A percentile compares a stretch with the other conserved stretches of the same genome.
phyloP scores from a whole-genome alignment of 2,888 invertebrate species.

The Deilephila porcellus region DNA sequence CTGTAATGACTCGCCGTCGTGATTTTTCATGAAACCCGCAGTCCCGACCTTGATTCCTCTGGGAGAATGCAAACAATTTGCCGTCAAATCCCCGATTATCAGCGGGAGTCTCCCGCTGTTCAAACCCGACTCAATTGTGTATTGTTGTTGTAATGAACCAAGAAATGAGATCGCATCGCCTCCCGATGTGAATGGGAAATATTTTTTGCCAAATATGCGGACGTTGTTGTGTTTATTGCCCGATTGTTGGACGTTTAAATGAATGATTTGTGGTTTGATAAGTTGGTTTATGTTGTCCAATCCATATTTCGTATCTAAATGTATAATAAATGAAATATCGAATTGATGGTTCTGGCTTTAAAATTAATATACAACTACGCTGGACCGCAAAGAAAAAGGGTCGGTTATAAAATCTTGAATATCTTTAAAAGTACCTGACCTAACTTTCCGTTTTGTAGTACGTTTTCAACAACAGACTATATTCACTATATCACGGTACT shows the following conservation, averaged over 20 bases:
- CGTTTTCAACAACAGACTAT: too few relatives aligned
- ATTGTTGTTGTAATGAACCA: slow-evolving; percentile 25
- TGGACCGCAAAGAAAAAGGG: too few relatives aligned
- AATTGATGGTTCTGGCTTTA: too few relatives aligned
- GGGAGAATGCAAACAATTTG: slow-evolving; percentile 22
- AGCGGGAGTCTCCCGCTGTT: slow-evolving; percentile 23
- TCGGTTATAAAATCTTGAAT: too few relatives aligned
- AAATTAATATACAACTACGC: too few relatives aligned
- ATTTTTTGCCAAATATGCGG: slow-evolving; percentile 2
- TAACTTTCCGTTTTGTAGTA: too few relatives aligned
- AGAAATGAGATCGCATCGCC: slow-evolving; percentile 13
- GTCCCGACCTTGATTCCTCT: slow-evolving; percentile 7
- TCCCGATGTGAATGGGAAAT: neutral
- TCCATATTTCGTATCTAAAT: neutral
- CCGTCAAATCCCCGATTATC: slow-evolving; percentile 29
- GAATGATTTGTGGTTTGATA: neutral
- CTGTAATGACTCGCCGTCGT: slow-evolving; percentile 2
- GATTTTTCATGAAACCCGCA: slow-evolving; percentile 9
- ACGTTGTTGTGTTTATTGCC: neutral
- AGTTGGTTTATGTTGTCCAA: neutral
- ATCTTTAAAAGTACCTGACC: too few relatives aligned
- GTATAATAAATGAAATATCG: neutral
- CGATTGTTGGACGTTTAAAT: neutral
- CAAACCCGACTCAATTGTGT: slow-evolving; percentile 19
- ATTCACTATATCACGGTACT: too few relatives aligned